Evolutionary conservation across 2,113 vertebrate species (phyloP).

Genomic region (Tragelaphus scriptus): DNA sequence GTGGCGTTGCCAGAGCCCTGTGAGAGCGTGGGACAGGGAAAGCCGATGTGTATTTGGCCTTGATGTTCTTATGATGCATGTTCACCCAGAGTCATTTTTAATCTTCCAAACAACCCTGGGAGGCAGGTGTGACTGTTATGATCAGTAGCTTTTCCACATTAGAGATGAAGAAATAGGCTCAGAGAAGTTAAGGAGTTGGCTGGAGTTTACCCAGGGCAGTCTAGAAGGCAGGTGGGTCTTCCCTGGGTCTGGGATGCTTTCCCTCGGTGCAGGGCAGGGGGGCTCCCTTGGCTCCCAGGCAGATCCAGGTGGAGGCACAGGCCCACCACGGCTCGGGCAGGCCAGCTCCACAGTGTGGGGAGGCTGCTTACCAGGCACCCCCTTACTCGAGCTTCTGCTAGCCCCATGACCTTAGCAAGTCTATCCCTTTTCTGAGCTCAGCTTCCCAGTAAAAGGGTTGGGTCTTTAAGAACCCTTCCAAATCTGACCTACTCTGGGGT

Average conservation of each 20-base stretch:
- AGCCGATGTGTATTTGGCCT: background rate
- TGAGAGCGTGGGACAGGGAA: background rate
- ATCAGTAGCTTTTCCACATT: background rate
- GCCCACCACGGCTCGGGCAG: background rate
- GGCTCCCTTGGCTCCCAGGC: background rate
- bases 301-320: background rate
- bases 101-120: background rate
- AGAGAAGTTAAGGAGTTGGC: background rate
- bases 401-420: background rate
- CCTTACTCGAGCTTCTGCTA: too few relatives aligned
- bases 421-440: background rate
- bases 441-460: background rate
- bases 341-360: rapidly evolving
- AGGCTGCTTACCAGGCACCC: background rate
- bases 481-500: background rate
- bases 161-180: background rate
- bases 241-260: rapidly evolving
- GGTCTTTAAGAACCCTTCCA: background rate
- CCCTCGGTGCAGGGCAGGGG: rapidly evolving
- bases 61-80: background rate
- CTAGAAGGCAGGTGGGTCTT: background rate
- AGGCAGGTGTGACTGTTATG: background rate
- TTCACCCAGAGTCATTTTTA: background rate
- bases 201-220: too few relatives aligned
- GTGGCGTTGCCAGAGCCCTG: rapidly evolving